These are phyloP conservation scores for Microctenopoma steveboyesi DNA, from an alignment of 2,797 vertebrate genomes.

Conservation along the genomic window DNA sequence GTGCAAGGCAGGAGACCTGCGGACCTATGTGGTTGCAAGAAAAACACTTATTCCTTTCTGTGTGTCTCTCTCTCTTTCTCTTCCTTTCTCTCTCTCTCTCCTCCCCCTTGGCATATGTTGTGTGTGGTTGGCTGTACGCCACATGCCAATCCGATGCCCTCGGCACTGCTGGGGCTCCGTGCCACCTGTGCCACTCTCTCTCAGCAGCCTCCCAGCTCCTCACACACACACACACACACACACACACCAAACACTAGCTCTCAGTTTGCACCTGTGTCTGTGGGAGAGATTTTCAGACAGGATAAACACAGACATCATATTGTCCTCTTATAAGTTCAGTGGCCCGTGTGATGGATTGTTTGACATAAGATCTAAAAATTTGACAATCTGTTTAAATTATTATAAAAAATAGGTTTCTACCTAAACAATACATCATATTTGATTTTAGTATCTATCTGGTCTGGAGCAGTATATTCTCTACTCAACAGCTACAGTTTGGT, in stretches of 20 bases:
- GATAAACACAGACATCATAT: slow-evolving; percentile 50
- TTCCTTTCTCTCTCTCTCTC: slow-evolving; percentile 25
- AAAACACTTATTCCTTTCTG: slow-evolving; percentile 54
- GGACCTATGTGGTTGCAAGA: slow-evolving; percentile 72
- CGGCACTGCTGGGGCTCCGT: slow-evolving; percentile 71
- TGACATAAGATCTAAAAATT: slow-evolving; percentile 13
- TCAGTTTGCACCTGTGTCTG: slow-evolving; percentile 73
- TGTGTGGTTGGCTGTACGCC: slow-evolving; percentile 82
- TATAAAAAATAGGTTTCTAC: too few species aligned
- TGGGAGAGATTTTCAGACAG: slow-evolving; percentile 37
- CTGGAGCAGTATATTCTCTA: not conserved
- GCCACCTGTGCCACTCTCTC: slow-evolving; percentile 85
- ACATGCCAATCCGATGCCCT: slow-evolving; percentile 83
- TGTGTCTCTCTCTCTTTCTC: slow-evolving; percentile 27
- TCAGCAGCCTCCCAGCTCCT: slow-evolving; percentile 52
- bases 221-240: not conserved
- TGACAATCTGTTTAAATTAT: too few species aligned
- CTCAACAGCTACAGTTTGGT: not conserved
- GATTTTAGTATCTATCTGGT: not conserved
- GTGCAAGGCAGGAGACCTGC: slow-evolving; percentile 74
- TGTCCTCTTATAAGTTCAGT: slow-evolving; percentile 58
- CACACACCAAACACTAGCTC: slow-evolving; percentile 47
- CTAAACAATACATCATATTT: too few species aligned
- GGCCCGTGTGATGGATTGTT: slow-evolving; percentile 41
- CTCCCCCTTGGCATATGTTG: slow-evolving; percentile 80